These are phyloP conservation scores for Mimumesa dahlbomi DNA, from an alignment of 2,888 invertebrate genomes.

Conservation along the genomic window DNA sequence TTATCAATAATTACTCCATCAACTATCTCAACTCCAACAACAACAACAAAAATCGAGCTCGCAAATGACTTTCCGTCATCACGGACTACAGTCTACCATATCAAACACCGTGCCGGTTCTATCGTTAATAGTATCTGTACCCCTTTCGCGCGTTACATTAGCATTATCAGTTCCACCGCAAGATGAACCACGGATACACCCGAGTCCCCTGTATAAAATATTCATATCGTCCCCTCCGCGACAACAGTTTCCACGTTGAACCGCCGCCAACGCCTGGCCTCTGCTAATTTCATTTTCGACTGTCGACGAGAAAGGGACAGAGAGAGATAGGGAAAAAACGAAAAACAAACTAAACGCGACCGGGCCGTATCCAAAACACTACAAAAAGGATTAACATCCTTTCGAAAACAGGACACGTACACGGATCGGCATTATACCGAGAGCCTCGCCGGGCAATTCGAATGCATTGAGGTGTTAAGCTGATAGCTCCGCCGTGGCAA, in stretches of 20 bases:
- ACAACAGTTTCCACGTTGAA: too few relatives aligned
- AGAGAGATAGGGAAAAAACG: not conserved
- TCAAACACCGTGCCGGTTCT: too few relatives aligned
- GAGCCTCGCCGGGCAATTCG: constrained; percentile 32
- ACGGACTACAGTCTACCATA: too few relatives aligned
- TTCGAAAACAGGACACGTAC: constrained; percentile 15
- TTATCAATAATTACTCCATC: too few relatives aligned
- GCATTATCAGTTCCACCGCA: constrained; percentile 14
- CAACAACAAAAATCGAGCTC: too few relatives aligned
- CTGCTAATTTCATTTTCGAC: too few relatives aligned
- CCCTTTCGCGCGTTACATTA: constrained; percentile 34
- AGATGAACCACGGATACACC: not conserved
- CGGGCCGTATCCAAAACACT: too few relatives aligned
- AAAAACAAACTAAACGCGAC: not conserved
- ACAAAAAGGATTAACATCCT: constrained; percentile 23
- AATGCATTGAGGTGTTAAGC: constrained; percentile 53
- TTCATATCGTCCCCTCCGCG: too few relatives aligned
- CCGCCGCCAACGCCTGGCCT: too few relatives aligned
- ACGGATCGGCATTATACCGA: constrained; percentile 8
- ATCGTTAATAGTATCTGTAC: constrained; percentile 9
- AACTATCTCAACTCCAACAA: too few relatives aligned
- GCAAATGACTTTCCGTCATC: too few relatives aligned
- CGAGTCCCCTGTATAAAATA: too few relatives aligned
- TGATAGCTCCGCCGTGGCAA: constrained; percentile 53
- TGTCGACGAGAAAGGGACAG: not conserved